These are phyloP conservation scores for Mirounga angustirostris DNA, from an alignment of 2,113 vertebrate genomes.

Conservation along the genomic window DNA sequence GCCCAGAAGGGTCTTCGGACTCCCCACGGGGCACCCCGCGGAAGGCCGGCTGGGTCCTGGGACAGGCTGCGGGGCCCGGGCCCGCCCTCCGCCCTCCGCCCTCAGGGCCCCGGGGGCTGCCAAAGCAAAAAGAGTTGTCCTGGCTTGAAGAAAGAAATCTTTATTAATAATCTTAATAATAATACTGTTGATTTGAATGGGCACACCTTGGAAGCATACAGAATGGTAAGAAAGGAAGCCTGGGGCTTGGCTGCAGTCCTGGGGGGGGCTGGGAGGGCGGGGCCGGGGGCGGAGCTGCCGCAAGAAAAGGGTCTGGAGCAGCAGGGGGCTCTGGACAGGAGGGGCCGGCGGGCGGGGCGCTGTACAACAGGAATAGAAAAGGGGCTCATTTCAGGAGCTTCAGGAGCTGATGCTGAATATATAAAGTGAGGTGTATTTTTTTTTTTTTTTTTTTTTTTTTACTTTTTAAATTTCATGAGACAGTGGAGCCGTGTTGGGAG, in stretches of 20 bases:
- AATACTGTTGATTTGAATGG: constrained; percentile 87
- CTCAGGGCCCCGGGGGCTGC: not conserved
- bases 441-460: not conserved
- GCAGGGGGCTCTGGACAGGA: constrained; percentile 83
- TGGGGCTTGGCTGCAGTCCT: constrained; percentile 74
- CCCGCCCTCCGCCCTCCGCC: not conserved
- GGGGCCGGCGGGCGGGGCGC: constrained; percentile 67
- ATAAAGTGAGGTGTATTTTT: constrained; percentile 85
- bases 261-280: not conserved
- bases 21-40: not conserved
- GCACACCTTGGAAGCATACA: constrained; percentile 89
- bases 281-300: constrained; percentile 59
- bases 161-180: constrained; percentile 91
- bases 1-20: not conserved
- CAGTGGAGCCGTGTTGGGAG: constrained; percentile 67
- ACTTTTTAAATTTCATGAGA: constrained; percentile 69
- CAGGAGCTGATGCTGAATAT: constrained; percentile 83
- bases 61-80: not conserved
- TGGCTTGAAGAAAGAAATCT: constrained; percentile 91
- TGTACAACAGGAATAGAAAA: constrained; percentile 90
- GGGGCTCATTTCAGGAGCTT: constrained; percentile 81
- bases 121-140: constrained; percentile 81
- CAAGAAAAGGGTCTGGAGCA: constrained; percentile 81
- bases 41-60: too few relatives aligned
- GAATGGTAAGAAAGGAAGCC: constrained; percentile 84